Percentiles rank a stretch among this genome's conserved stretches.
phyloP scores from a whole-genome alignment of 2,888 invertebrate species.

The Arge pagana region DNA sequence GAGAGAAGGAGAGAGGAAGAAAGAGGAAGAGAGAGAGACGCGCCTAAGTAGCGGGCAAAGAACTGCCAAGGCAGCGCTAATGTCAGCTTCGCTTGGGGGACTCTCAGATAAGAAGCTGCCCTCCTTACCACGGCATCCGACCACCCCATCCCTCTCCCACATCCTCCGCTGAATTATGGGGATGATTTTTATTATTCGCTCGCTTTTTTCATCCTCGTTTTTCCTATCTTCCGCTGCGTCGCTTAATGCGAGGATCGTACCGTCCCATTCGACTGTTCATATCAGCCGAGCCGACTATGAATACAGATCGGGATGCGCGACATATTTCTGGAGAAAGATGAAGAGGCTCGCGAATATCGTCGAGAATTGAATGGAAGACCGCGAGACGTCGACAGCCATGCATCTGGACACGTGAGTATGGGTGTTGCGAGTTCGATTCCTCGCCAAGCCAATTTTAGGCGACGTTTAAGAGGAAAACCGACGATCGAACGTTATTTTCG shows the following conservation, averaged over 20 bases:
- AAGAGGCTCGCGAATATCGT: too few relatives aligned
- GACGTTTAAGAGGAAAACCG: too few relatives aligned
- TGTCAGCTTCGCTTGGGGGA: conserved; percentile 47
- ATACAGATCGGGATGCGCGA: conserved; percentile 35
- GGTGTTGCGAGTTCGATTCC: too few relatives aligned
- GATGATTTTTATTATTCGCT: conserved; percentile 58
- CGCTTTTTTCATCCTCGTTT: conserved; percentile 28
- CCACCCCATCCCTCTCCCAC: conserved; percentile 39
- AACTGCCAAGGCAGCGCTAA: conserved; percentile 55
- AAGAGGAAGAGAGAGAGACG: conserved; percentile 25
- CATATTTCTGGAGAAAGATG: conserved; percentile 42
- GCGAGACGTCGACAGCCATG: too few relatives aligned
- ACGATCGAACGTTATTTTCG: too few relatives aligned
- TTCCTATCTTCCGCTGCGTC: conserved; percentile 21
- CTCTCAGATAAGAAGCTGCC: conserved; percentile 54
- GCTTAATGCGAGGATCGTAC: conserved; percentile 22
- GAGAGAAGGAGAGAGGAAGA: conserved; percentile 8
- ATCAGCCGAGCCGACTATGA: conserved; percentile 37
- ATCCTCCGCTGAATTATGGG: conserved; percentile 54
- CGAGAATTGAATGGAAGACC: too few relatives aligned
- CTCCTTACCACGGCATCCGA: conserved; percentile 31
- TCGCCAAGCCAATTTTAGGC: too few relatives aligned
- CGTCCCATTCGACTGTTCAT: conserved; percentile 42
- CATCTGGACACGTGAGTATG: too few relatives aligned
- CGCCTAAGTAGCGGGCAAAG: conserved; percentile 44